Conservation (phyloP, 2,888 invertebrate species). For the Punctoribates punctum region DNA sequence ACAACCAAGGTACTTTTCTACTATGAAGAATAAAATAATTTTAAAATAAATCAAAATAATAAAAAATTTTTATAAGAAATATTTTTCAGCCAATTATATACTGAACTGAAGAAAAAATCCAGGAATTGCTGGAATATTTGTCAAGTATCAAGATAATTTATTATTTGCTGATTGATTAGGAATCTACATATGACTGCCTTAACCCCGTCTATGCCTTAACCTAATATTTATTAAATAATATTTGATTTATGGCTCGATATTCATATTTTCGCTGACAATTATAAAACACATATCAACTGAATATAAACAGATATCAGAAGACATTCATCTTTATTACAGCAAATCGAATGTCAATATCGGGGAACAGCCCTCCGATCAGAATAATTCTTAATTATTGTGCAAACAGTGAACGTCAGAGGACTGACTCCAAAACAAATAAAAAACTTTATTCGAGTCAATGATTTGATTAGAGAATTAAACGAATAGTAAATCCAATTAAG, state of each 20-base stretch:
- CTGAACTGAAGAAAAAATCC: no score
- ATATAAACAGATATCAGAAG: background rate
- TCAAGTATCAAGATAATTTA: no score
- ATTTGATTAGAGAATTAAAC: conserved; percentile 25
- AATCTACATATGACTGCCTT: no score
- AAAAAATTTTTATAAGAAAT: no score
- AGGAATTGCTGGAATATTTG: no score
- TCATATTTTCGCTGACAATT: background rate
- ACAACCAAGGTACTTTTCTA: no score
- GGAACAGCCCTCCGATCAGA: background rate
- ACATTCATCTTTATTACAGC: background rate
- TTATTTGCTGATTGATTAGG: no score
- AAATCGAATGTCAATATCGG: background rate
- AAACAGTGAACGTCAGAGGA: background rate
- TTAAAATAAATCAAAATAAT: no score
- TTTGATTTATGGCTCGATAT: conserved; percentile 16
- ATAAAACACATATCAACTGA: background rate
- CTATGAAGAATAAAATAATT: no score
- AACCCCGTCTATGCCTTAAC: background rate
- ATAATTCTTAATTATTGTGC: background rate
- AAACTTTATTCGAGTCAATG: background rate
- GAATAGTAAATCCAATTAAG: conserved; percentile 31
- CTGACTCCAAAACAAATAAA: background rate
- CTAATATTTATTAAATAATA: background rate
- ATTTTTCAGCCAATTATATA: no score